phyloP scores from a whole-genome alignment of 2,888 invertebrate species.

The Anoncus sp. region DNA sequence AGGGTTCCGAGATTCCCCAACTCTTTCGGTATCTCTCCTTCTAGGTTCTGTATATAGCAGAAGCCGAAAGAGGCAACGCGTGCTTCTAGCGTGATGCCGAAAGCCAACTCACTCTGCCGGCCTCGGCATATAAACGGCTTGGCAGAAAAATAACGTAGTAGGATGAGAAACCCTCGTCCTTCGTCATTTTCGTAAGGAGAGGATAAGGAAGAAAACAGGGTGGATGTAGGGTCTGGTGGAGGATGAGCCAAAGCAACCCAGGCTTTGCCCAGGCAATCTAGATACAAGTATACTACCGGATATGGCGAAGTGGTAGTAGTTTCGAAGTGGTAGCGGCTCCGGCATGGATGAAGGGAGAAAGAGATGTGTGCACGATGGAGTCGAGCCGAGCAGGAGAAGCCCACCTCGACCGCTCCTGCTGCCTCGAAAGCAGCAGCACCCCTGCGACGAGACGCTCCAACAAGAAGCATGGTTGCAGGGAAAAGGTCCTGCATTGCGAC shows the following conservation, averaged over 20 bases:
- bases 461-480: slow-evolving; percentile 60
- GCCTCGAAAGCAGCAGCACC: slow-evolving; percentile 37
- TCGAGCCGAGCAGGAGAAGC: slow-evolving; percentile 42
- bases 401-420: slow-evolving; percentile 45
- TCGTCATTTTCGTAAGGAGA: slow-evolving; percentile 48
- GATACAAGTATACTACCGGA: slow-evolving; percentile 31
- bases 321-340: slow-evolving; percentile 35
- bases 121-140: slow-evolving; percentile 40
- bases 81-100: slow-evolving; percentile 21
- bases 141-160: slow-evolving; percentile 57
- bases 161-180: slow-evolving; percentile 45
- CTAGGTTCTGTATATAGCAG: slow-evolving; percentile 23
- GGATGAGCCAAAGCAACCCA: slow-evolving; percentile 60
- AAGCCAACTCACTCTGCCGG: slow-evolving; percentile 34
- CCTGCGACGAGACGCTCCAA: slow-evolving; percentile 32
- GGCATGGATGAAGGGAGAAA: slow-evolving; percentile 32
- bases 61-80: slow-evolving; percentile 20
- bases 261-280: slow-evolving; percentile 41
- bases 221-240: slow-evolving; percentile 35
- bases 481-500: slow-evolving; percentile 82
- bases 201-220: slow-evolving; percentile 57
- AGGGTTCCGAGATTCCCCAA: slow-evolving; percentile 69
- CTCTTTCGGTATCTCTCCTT: slow-evolving; percentile 34
- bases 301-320: slow-evolving; percentile 35
- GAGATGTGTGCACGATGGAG: slow-evolving; percentile 52